Evolutionary conservation across 2,113 vertebrate genomes (phyloP), one percentile per base, ranked within the genome.

Genomic region (Rallus limicola): DNA sequence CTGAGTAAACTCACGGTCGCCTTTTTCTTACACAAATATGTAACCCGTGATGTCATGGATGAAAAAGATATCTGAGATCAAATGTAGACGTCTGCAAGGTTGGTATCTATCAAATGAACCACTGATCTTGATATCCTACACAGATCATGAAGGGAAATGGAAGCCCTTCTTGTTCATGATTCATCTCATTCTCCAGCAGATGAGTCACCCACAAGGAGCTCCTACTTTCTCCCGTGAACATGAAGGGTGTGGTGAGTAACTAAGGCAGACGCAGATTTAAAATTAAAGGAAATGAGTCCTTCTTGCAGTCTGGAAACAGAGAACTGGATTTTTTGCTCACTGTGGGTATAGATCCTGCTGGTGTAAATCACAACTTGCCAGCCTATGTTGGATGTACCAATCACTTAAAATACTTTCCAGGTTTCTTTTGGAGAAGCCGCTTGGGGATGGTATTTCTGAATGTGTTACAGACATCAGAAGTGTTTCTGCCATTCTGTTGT

Each of bases 201-300:
- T 77, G 67, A 86, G 36, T 94, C 85, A 94, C 26, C 12, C 23
- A 17, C 42, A 69, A 56, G 79, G 59, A 92, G 48, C 82, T 93
- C 26, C 50, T 24, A 76, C 67, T 85, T 96, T 94, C 88, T 93
- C 59, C 71, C 50, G 63, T 72, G 88, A 92, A 48, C 53, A 76
- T 0, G 5, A 71, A 90, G 59, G 71, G 75, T 86, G 90, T 23
- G 60, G 58, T 79, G 53, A 79, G 44, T 93, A 90, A 96, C 78
- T 93, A 87, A 94, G 2, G 1, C 8, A 64, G 33, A 63, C 21
- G 84, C 3, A 67, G 60, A 90, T 60, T 79, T 14, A 72, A 55
- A 76, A 76, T 58, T 13, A 88, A 88, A 79, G 65, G 56, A 94
- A 96, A 87, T 79, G 21, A 92, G 52, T 92, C 85, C 63, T 16